Percentiles rank a stretch among this genome's conserved stretches.
These are phyloP conservation scores for Nasonia vitripennis DNA, from an alignment of 1,140 invertebrate species.

Conservation along the genomic window DNA sequence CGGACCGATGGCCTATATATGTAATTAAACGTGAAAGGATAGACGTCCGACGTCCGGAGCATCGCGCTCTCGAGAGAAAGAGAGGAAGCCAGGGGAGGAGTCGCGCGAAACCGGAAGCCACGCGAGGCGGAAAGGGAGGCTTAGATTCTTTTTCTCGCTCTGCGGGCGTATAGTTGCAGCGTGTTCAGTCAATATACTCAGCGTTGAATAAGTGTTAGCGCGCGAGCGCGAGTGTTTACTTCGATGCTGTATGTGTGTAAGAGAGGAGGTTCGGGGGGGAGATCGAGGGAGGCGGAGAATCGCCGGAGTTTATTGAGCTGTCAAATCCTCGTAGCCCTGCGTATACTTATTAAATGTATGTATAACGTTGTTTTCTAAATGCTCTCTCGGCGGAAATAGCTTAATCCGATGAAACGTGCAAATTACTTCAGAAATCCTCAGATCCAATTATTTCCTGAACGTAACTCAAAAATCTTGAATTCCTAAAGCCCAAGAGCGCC, in stretches of 20 bases:
- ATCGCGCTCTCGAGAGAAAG: slow-evolving; percentile 56
- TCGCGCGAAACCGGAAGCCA: slow-evolving; percentile 67
- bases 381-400: neutral
- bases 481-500: neutral
- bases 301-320: slow-evolving; percentile 13
- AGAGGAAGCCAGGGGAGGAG: slow-evolving; percentile 60
- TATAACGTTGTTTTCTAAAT: neutral
- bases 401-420: neutral
- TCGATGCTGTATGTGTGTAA: neutral
- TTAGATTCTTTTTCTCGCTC: slow-evolving; percentile 58
- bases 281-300: neutral
- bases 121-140: slow-evolving; percentile 65
- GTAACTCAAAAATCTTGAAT: too few relatives aligned
- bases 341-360: neutral
- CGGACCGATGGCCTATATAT: neutral
- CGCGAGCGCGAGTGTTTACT: neutral
- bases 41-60: slow-evolving; percentile 20
- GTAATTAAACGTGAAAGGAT: slow-evolving; percentile 37
- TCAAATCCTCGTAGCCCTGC: neutral
- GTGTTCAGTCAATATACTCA: neutral
- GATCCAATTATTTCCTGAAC: too few relatives aligned
- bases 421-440: neutral
- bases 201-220: slow-evolving; percentile 4
- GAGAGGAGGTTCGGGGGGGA: neutral
- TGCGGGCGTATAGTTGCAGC: slow-evolving; percentile 43